phyloP scores from a whole-genome alignment of 2,113 vertebrate genomes.

The Semnopithecus entellus region DNA sequence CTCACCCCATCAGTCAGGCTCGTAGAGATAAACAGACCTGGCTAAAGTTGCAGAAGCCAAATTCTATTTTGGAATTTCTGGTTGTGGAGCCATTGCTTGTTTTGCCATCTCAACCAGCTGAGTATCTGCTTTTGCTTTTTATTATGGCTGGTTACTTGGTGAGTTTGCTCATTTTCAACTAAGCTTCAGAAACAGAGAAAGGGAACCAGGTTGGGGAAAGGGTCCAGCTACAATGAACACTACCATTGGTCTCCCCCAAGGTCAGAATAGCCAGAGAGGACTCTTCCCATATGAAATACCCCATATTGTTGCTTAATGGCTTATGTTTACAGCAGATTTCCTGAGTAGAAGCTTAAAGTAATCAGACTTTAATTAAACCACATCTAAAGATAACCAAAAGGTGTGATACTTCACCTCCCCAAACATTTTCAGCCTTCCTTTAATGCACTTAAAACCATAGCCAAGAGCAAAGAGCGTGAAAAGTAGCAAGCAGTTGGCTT shows the following conservation, averaged over 20 bases:
- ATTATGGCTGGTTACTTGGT: neutral
- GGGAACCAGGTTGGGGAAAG: neutral
- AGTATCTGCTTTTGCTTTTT: neutral
- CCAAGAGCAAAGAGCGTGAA: constrained; percentile 63
- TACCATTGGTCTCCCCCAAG: neutral
- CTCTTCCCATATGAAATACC: rapidly evolving
- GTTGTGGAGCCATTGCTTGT: neutral
- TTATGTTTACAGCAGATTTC: constrained; percentile 58
- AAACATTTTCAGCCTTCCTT: constrained; percentile 65
- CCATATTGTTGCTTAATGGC: neutral
- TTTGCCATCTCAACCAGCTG: neutral
- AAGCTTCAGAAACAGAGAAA: neutral
- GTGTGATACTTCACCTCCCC: constrained; percentile 65
- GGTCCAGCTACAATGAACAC: neutral
- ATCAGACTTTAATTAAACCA: constrained; percentile 70
- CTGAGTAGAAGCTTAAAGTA: constrained; percentile 40
- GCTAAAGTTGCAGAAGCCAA: neutral
- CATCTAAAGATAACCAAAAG: constrained; percentile 65
- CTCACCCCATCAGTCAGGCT: neutral
- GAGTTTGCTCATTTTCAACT: neutral
- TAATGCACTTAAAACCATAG: constrained; percentile 70
- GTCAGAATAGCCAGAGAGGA: neutral
- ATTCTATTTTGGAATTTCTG: neutral
- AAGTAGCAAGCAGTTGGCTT: constrained; percentile 42
- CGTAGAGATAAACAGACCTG: neutral